A percentile compares a stretch with the other conserved stretches of the same genome.
Evolutionary conservation across 2,888 invertebrate species (phyloP).

Genomic region (Strigamia crassipes): DNA sequence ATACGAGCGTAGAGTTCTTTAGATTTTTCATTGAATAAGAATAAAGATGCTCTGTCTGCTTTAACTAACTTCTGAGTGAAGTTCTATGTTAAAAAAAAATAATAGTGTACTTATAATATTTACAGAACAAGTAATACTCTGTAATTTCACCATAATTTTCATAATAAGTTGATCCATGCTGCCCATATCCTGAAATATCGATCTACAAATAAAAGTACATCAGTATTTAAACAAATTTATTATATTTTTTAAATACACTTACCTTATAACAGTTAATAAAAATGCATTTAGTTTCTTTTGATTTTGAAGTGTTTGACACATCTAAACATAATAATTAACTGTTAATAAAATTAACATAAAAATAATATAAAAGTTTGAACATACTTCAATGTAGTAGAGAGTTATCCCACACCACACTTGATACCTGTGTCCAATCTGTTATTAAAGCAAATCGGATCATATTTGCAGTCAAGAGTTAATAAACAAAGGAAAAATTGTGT

Average conservation of each 20-base stretch:
- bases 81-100: slow-evolving; percentile 61
- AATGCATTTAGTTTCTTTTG: slow-evolving; percentile 77
- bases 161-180: slow-evolving; percentile 80
- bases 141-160: slow-evolving; percentile 69
- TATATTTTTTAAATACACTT: slow-evolving; percentile 56
- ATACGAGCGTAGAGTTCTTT: slow-evolving; percentile 80
- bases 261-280: slow-evolving; percentile 79
- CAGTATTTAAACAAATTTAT: background rate
- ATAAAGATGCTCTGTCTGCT: slow-evolving; percentile 82
- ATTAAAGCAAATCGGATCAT: background rate
- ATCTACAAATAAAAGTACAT: slow-evolving; percentile 65
- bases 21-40: slow-evolving; percentile 74
- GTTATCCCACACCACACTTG: slow-evolving; percentile 73
- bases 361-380: slow-evolving; percentile 43
- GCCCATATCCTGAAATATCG: slow-evolving; percentile 85
- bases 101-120: too few species aligned
- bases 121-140: too few species aligned
- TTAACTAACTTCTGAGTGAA: slow-evolving; percentile 79
- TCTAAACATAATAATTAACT: slow-evolving; percentile 54
- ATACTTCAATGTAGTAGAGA: slow-evolving; percentile 68
- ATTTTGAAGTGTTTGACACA: slow-evolving; percentile 71
- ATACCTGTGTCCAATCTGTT: slow-evolving; percentile 66
- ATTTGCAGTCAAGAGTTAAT: slow-evolving; percentile 44
- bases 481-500: too few species aligned
- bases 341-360: background rate